Percentiles rank a stretch among this genome's conserved stretches.
Conservation (phyloP, 2,797 vertebrate genomes). For the Leptoclinus maculatus region DNA sequence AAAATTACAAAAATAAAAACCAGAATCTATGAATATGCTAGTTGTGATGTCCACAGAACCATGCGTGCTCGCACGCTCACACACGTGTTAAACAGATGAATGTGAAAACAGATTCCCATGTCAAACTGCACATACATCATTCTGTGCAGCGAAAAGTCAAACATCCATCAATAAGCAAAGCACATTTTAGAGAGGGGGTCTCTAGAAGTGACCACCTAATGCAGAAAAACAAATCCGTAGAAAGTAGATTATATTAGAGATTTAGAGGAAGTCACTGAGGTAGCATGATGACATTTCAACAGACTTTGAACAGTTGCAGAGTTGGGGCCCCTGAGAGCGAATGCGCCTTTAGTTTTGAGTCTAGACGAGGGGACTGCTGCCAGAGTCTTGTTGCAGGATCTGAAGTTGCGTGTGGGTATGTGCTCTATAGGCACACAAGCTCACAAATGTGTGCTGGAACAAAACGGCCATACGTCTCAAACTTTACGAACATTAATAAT, state of each 20-base stretch:
- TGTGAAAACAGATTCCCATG: neutral
- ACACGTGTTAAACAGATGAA: neutral
- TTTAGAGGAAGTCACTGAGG: neutral
- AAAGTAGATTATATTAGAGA: neutral
- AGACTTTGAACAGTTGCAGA: neutral
- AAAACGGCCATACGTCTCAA: neutral
- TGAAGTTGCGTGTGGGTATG: neutral
- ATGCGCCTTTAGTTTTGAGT: neutral
- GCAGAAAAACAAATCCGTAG: neutral
- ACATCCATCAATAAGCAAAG: neutral
- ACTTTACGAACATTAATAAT: neutral
- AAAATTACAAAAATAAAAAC: neutral
- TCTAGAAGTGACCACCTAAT: neutral
- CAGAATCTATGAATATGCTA: neutral
- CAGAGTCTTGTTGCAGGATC: neutral
- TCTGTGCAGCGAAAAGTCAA: neutral
- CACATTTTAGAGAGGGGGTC: neutral
- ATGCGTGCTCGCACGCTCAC: neutral
- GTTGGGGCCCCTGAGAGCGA: neutral
- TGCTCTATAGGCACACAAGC: neutral
- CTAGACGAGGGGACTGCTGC: neutral
- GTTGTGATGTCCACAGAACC: neutral
- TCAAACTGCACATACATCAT: neutral
- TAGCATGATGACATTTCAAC: neutral
- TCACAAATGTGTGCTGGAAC: neutral